Percentiles rank a stretch among this genome's conserved stretches.
Evolutionary conservation across 2,797 vertebrate species (phyloP).

Genomic region (Fundulus diaphanus): DNA sequence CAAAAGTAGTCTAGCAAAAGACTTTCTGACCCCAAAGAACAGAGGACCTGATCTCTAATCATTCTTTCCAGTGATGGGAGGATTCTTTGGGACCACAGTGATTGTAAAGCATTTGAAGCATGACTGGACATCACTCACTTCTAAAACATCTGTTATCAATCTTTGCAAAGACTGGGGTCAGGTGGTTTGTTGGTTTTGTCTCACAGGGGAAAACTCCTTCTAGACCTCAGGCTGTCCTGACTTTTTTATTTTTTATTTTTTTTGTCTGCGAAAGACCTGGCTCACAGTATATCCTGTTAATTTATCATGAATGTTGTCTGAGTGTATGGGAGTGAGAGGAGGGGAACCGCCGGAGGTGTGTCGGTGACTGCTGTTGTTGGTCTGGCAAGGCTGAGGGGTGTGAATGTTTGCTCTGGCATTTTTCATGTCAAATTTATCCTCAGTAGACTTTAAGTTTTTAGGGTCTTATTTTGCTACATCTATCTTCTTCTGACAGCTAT

Average conservation of each 20-base stretch:
- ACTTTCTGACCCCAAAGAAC: not conserved
- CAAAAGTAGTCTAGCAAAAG: not conserved
- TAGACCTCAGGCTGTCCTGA: not conserved
- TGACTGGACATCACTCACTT: not conserved
- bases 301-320: not conserved
- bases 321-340: not conserved
- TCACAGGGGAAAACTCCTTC: not conserved
- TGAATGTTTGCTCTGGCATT: not conserved
- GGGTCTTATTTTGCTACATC: not conserved
- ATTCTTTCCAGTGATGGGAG: not conserved
- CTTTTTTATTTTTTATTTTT: not conserved
- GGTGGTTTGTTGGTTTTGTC: not conserved
- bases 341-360: not conserved
- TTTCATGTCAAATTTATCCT: conserved; percentile 35
- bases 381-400: not conserved
- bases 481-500: conserved; percentile 29
- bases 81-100: not conserved
- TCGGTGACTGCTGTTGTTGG: not conserved
- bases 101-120: not conserved
- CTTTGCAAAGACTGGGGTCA: not conserved
- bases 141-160: not conserved
- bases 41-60: not conserved
- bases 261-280: not conserved
- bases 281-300: not conserved
- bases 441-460: conserved; percentile 16